phyloP scores from a whole-genome alignment of 2,113 vertebrate species.

The Hippocampus comes region DNA sequence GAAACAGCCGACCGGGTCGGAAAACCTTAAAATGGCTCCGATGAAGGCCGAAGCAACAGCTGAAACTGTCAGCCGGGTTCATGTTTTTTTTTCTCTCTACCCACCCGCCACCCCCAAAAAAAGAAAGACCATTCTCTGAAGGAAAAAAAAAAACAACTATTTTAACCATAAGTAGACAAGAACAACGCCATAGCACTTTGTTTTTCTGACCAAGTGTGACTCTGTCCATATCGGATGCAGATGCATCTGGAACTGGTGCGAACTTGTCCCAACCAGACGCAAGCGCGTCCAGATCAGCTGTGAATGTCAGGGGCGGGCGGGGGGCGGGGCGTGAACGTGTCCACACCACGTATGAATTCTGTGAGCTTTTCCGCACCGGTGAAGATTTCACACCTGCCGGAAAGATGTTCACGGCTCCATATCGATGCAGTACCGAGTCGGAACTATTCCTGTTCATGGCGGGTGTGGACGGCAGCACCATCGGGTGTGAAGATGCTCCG shows the following conservation, averaged over 20 bases:
- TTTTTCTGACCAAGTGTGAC: background rate
- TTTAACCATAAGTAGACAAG: no score
- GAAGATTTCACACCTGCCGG: background rate
- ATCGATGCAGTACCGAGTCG: background rate
- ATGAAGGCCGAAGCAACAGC: no score
- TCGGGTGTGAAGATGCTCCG: background rate
- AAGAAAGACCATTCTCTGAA: no score
- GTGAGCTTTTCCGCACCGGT: background rate
- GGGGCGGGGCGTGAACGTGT: background rate
- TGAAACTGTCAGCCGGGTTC: no score
- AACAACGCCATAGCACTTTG: no score
- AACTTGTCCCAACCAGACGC: background rate
- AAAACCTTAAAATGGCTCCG: no score
- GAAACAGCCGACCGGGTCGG: no score
- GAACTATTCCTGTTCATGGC: background rate
- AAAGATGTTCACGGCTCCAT: no score
- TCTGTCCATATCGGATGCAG: background rate
- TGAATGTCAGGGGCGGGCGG: background rate
- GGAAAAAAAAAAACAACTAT: no score
- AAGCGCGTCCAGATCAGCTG: background rate
- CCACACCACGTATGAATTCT: background rate
- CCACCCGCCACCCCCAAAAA: no score
- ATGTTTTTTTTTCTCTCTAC: no score
- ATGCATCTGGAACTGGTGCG: background rate
- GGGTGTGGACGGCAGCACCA: background rate